Evolutionary conservation across 1,140 invertebrate genomes (phyloP).

Genomic region (Paracyclopina nana): DNA sequence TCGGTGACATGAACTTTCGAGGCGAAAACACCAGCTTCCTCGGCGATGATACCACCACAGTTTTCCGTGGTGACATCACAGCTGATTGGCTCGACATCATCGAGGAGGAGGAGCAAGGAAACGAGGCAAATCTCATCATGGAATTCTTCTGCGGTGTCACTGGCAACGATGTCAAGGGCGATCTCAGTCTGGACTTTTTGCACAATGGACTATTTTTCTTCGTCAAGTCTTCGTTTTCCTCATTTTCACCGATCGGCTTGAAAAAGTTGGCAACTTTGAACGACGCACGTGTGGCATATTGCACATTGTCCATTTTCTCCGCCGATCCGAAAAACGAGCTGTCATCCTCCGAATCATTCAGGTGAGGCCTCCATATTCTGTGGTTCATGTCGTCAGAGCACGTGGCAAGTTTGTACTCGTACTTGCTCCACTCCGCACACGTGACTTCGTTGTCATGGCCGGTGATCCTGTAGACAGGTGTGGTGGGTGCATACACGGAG

Average conservation of each 20-base stretch:
- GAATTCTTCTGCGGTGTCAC: neutral
- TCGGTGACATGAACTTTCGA: neutral
- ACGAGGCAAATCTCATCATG: neutral
- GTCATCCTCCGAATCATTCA: slow-evolving; percentile 28
- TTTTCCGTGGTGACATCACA: neutral
- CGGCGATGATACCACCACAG: neutral
- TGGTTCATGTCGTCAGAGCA: slow-evolving; percentile 56
- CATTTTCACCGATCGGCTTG: neutral
- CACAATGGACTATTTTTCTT: neutral
- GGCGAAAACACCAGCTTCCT: neutral
- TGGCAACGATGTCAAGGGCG: neutral
- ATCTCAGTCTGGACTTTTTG: neutral
- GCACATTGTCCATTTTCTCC: neutral
- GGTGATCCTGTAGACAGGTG: slow-evolving; percentile 35
- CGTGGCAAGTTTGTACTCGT: slow-evolving; percentile 39
- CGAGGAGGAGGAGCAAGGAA: slow-evolving; percentile 1
- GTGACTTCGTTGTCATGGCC: slow-evolving; percentile 63
- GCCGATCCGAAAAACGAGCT: slow-evolving; percentile 21
- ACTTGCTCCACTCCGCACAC: slow-evolving; percentile 49
- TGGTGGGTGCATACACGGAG: slow-evolving; percentile 22
- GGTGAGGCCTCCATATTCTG: slow-evolving; percentile 44
- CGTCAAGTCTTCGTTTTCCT: neutral
- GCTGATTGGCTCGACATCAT: neutral
- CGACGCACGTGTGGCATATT: neutral
- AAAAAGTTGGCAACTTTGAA: neutral